These are phyloP conservation scores for Zaprionus inermis DNA, from an alignment of 1,140 invertebrate species.

Conservation along the genomic window DNA sequence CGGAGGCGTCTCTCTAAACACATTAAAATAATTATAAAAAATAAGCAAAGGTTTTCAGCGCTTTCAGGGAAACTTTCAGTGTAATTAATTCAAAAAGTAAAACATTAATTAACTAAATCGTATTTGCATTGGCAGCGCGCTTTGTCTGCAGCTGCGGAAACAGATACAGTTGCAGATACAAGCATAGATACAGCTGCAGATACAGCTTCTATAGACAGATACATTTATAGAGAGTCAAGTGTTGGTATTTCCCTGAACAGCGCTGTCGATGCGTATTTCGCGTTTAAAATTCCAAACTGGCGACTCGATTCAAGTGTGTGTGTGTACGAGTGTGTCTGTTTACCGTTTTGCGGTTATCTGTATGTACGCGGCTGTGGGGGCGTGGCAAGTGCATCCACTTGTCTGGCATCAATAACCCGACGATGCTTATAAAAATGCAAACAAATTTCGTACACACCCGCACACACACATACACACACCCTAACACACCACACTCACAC, in stretches of 20 bases:
- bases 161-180: neutral
- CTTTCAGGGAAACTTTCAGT: neutral
- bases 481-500: slow-evolving; percentile 16
- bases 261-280: slow-evolving; percentile 8
- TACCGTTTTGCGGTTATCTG: slow-evolving; percentile 67
- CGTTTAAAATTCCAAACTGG: slow-evolving; percentile 15
- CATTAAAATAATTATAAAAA: slow-evolving; percentile 7
- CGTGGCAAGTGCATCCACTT: slow-evolving; percentile 23
- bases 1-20: neutral
- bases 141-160: neutral
- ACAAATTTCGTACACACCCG: slow-evolving; percentile 62
- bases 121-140: slow-evolving; percentile 20
- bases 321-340: slow-evolving; percentile 30
- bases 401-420: slow-evolving; percentile 58
- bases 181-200: neutral
- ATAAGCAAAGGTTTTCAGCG: neutral
- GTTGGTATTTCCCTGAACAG: slow-evolving; percentile 7
- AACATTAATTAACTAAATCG: slow-evolving; percentile 17
- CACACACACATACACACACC: slow-evolving; percentile 21
- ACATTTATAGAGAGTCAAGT: neutral
- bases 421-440: slow-evolving; percentile 79
- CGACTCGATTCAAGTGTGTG: slow-evolving; percentile 27
- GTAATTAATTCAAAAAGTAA: slow-evolving; percentile 4
- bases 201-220: neutral
- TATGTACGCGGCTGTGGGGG: slow-evolving; percentile 15